A percentile compares a stretch with the other conserved stretches of the same genome.
phyloP scores from a whole-genome alignment of 2,797 vertebrate genomes.

The Momotus momota region DNA sequence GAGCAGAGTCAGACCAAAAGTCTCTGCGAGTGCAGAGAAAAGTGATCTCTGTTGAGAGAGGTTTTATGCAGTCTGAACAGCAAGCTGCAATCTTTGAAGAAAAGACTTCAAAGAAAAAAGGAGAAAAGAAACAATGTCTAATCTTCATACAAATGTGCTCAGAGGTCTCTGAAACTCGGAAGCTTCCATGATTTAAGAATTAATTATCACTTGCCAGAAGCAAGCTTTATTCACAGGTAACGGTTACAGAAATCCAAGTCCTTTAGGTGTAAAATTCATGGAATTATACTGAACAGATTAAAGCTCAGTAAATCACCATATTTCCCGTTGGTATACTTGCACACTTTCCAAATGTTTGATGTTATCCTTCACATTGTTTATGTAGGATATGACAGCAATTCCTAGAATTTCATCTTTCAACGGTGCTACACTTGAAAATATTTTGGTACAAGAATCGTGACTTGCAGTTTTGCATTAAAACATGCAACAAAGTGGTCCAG shows the following conservation, averaged over 20 bases:
- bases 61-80: conserved; percentile 66
- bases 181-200: conserved; percentile 78
- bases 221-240: conserved; percentile 77
- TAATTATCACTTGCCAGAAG: conserved; percentile 82
- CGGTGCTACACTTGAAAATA: neutral
- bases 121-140: conserved; percentile 79
- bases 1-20: neutral
- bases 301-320: conserved; percentile 58
- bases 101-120: conserved; percentile 77
- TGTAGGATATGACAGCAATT: neutral
- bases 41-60: conserved; percentile 45
- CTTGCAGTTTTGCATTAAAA: neutral
- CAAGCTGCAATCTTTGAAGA: conserved; percentile 72
- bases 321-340: conserved; percentile 45
- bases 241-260: conserved; percentile 50
- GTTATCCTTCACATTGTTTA: conserved; percentile 39
- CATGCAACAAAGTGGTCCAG: neutral
- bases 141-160: conserved; percentile 80
- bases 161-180: conserved; percentile 73
- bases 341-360: conserved; percentile 59
- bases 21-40: conserved; percentile 43
- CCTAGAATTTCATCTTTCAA: conserved; percentile 23
- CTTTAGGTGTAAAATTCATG: conserved; percentile 75
- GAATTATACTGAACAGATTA: conserved; percentile 70
- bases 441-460: neutral